These are phyloP conservation scores for Tipula lateralis DNA, from an alignment of 2,888 invertebrate genomes.

Conservation along the genomic window DNA sequence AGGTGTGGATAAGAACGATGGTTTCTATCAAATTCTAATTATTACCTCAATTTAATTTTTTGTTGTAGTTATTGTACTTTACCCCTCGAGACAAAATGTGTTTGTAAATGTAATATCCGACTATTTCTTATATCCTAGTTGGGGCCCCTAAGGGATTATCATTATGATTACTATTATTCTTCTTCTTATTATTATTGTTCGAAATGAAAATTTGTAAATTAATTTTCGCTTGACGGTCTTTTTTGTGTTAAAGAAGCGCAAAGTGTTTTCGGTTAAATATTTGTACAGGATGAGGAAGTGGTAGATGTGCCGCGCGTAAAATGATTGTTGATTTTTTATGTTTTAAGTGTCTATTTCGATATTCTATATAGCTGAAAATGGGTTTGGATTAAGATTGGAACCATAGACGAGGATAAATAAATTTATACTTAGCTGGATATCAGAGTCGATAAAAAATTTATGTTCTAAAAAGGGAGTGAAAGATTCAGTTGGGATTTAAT, in stretches of 20 bases:
- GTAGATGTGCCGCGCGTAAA: not conserved
- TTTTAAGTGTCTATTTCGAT: not conserved
- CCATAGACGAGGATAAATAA: not conserved
- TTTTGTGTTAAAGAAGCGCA: not conserved
- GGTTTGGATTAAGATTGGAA: not conserved
- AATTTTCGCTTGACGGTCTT: not conserved
- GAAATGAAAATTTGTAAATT: not conserved
- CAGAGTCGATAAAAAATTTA: not conserved
- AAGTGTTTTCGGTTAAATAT: not conserved
- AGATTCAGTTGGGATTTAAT: not conserved
- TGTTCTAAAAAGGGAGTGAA: not conserved
- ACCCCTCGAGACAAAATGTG: not conserved
- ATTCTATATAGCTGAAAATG: not conserved
- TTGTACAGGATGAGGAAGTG: not conserved
- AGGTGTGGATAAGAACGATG: not conserved
- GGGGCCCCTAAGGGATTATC: not conserved
- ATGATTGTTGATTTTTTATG: not conserved
- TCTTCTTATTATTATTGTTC: not conserved
- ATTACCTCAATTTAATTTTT: constrained; percentile 3
- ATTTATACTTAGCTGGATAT: not conserved
- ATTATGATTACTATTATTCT: constrained; percentile 2
- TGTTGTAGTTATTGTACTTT: not conserved
- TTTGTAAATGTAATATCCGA: not conserved
- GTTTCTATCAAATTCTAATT: constrained; percentile 3
- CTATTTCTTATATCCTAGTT: not conserved